A percentile compares a stretch with the other conserved stretches of the same genome.
Evolutionary conservation across 2,888 invertebrate species (phyloP).

Genomic region (Lasioglossum vierecki): DNA sequence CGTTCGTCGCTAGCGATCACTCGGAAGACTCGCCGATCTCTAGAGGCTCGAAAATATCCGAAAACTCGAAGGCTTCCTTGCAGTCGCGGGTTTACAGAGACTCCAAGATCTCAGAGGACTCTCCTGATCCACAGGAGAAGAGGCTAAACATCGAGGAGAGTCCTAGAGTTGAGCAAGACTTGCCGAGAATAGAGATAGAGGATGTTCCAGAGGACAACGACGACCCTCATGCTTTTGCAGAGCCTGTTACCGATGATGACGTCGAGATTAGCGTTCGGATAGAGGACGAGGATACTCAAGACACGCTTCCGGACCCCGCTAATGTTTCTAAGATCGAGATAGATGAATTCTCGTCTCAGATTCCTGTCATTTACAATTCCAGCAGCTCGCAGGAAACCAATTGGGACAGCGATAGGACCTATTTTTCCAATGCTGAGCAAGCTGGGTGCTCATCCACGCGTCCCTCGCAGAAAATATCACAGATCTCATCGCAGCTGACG

Average conservation of each 20-base stretch:
- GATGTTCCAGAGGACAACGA: slow-evolving; percentile 35
- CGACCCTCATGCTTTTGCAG: neutral
- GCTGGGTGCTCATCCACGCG: neutral
- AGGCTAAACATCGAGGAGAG: slow-evolving; percentile 41
- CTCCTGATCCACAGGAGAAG: neutral
- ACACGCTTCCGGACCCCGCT: neutral
- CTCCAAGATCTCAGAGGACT: neutral
- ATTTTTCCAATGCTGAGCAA: slow-evolving; percentile 36
- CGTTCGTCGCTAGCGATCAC: neutral
- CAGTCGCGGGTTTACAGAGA: neutral
- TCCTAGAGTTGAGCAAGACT: neutral
- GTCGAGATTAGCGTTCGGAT: slow-evolving; percentile 60
- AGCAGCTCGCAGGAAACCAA: neutral
- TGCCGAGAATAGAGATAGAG: slow-evolving; percentile 50
- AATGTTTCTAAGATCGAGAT: neutral
- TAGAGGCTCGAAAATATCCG: neutral
- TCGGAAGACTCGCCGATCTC: neutral
- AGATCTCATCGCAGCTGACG: slow-evolving; percentile 44
- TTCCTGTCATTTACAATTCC: neutral
- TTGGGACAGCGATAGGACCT: slow-evolving; percentile 50
- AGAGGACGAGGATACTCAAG: slow-evolving; percentile 66
- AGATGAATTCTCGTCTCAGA: neutral
- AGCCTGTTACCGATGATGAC: slow-evolving; percentile 57
- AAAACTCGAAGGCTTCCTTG: neutral
- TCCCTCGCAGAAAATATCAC: slow-evolving; percentile 65